A percentile compares a stretch with the other conserved stretches of the same genome.
phyloP scores from a whole-genome alignment of 2,797 vertebrate species.

The Manis crassicaudata region DNA sequence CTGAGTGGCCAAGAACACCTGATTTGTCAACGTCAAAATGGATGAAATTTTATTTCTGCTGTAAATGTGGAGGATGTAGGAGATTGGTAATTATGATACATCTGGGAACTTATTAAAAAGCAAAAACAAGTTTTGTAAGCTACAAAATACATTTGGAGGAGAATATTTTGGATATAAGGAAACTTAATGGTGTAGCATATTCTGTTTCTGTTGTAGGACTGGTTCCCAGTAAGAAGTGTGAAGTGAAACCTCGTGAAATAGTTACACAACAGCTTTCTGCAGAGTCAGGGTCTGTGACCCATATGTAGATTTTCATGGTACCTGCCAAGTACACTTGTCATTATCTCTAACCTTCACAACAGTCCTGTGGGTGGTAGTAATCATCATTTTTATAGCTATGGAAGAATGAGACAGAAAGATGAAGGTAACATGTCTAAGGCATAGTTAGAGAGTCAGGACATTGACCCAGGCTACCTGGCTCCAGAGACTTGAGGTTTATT shows the following conservation, averaged over 20 bases:
- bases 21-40: not conserved
- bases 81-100: not conserved
- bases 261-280: not conserved
- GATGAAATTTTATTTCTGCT: not conserved
- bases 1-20: not conserved
- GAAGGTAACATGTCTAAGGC: not conserved
- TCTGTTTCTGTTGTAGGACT: not conserved
- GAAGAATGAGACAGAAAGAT: not conserved
- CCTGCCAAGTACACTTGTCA: not conserved
- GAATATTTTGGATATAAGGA: not conserved
- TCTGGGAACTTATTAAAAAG: not conserved
- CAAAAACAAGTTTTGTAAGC: conserved; percentile 24
- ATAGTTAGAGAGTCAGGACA: not conserved
- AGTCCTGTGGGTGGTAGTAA: not conserved
- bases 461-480: not conserved
- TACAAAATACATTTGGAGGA: not conserved
- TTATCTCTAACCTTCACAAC: not conserved
- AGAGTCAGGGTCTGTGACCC: not conserved
- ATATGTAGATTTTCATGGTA: not conserved
- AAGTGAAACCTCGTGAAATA: not conserved
- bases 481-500: not conserved
- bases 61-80: not conserved
- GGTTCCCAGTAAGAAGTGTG: not conserved
- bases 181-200: not conserved
- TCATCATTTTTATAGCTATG: not conserved